These are phyloP conservation scores for Choreutis nemorana DNA, from an alignment of 2,888 invertebrate genomes.

Conservation along the genomic window DNA sequence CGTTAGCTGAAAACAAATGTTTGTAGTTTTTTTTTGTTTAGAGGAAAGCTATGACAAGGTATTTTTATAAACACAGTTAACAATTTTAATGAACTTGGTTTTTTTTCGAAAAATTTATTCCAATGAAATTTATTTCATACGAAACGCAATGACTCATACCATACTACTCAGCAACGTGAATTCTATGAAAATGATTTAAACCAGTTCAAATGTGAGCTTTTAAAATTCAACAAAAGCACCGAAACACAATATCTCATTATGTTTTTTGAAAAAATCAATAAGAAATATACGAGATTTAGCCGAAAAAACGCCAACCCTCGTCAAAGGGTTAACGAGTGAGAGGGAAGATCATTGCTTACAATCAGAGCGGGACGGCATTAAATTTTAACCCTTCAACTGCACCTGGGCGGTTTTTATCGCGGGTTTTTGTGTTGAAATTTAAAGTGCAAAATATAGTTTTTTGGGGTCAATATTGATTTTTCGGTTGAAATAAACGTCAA, in stretches of 20 bases:
- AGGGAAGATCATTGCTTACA: constrained; percentile 14
- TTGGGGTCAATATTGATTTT: constrained; percentile 61
- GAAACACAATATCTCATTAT: constrained; percentile 63
- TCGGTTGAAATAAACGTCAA: constrained; percentile 25
- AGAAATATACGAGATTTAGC: constrained; percentile 59
- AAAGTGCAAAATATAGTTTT: constrained; percentile 58
- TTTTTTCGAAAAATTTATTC: no score
- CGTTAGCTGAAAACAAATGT: no score
- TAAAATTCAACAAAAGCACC: constrained; percentile 32
- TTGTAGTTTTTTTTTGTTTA: no score
- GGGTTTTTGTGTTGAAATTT: constrained; percentile 46
- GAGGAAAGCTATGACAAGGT: no score
- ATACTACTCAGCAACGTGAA: no score
- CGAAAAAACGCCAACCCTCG: constrained; percentile 47
- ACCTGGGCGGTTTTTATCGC: constrained; percentile 48
- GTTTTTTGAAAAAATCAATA: constrained; percentile 44
- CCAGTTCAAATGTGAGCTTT: constrained; percentile 25
- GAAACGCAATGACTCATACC: no score
- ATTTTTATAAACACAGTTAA: no score
- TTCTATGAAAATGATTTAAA: constrained; percentile 17
- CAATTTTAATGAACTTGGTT: no score
- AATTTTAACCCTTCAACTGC: constrained; percentile 50
- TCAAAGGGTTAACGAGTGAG: constrained; percentile 50
- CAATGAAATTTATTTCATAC: no score
- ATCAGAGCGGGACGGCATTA: constrained; percentile 23